Base-by-base conservation (phyloP, 2,113 vertebrate genomes). In the Vanacampus margaritifer region DNA sequence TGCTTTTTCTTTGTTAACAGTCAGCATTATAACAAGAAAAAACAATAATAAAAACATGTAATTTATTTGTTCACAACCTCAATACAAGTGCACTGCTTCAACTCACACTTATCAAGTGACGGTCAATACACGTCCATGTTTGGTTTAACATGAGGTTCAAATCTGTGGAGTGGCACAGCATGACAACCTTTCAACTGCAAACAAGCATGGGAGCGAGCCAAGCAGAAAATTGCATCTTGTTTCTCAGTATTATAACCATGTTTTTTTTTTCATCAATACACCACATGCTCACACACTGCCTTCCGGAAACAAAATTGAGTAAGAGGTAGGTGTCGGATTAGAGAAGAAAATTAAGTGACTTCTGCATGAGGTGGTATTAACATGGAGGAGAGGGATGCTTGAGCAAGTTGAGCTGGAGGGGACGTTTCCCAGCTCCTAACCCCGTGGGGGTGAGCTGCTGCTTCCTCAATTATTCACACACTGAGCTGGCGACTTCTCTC, bases 391-490 rank as follows among this genome's bases (percentile, higher is more conserved):
- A 80, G 50, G 41, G 63, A 53, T 79, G 63, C 4, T 1, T 51
- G 3, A 17, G 39, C 35, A 36, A 23, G 45, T 64, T 46, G 35
- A 74, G 71, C 64, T 45, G 24, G 61, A 72, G 65, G 69, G 28
- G 67, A 59, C 28, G 43, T 58, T 67, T 35, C 24, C 59, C 64
- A 56, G 54, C 36, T 69, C 69, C 65, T 68, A 71, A 81, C 66
- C 67, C 71, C 41, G 68, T 75, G 43, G 6, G 37, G 5, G 13
- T 46, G 67, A 81, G 41, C 16, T 3, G 7, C 61, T 1, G 1
- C 16, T 78, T n/a, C n/a, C n/a, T 83, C 54, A 66, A 71, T 83
- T 82, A 83, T 82, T 83, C 51, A 86, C 46, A 39, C 60, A 57
- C 68, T 1, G 32, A 24, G 37, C 41, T 65, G 53, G 57, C 62